phyloP scores from a whole-genome alignment of 2,797 vertebrate species.

The Artibeus lituratus region DNA sequence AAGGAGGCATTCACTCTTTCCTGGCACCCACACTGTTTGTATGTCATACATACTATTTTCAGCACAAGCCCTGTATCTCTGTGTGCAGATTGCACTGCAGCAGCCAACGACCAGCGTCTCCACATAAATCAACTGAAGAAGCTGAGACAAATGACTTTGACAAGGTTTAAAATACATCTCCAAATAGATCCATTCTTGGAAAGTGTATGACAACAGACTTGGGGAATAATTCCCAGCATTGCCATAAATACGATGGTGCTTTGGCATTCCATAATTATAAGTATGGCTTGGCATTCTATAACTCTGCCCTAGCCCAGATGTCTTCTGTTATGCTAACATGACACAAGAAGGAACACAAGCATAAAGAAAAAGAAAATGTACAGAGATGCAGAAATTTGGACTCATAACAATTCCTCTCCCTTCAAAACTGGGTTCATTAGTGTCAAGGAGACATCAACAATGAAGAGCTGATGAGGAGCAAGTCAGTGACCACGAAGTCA shows the following conservation, averaged over 20 bases:
- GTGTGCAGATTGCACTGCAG: background rate
- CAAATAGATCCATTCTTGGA: conserved; percentile 50
- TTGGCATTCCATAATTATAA: conserved; percentile 20
- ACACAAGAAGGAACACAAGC: background rate
- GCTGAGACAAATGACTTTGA: conserved; percentile 34
- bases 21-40: background rate
- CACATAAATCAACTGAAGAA: conserved; percentile 6
- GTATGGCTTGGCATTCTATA: background rate
- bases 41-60: background rate
- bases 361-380: conserved; percentile 8
- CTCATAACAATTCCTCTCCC: background rate
- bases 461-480: background rate
- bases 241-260: background rate
- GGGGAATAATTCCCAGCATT: conserved; percentile 20
- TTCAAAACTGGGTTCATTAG: background rate
- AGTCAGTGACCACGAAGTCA: background rate
- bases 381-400: background rate
- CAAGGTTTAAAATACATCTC: conserved; percentile 24
- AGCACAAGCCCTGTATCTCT: background rate
- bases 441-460: background rate
- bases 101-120: background rate
- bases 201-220: background rate
- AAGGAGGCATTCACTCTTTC: background rate
- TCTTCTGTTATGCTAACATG: background rate
- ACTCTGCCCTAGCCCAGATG: background rate